Conservation (phyloP, 1,140 invertebrate genomes). For the Euschistus heros region DNA sequence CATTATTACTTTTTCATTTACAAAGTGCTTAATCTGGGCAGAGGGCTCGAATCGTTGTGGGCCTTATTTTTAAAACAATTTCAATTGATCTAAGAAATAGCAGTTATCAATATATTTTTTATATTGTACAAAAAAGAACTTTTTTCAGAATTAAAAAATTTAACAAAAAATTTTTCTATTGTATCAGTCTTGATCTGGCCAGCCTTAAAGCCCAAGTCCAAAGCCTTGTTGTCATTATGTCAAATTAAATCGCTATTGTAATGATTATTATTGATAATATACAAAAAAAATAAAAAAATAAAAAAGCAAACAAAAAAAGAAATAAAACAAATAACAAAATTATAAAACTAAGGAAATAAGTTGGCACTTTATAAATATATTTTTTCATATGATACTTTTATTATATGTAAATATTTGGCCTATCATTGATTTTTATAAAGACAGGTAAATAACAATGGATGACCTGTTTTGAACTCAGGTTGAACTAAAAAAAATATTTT, state of each 20-base stretch:
- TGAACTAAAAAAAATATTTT: not conserved
- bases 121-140: constrained; percentile 2
- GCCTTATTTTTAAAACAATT: constrained; percentile 1
- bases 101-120: constrained; percentile 11
- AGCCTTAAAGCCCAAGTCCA: constrained; percentile 13
- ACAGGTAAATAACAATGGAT: not conserved
- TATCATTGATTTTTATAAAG: not conserved
- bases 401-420: constrained; percentile 11
- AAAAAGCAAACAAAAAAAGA: no score
- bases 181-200: not conserved
- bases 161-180: constrained; percentile 4
- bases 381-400: constrained; percentile 13
- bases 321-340: not conserved
- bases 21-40: constrained; percentile 8
- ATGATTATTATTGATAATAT: no score
- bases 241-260: constrained; percentile 9
- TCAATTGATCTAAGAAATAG: not conserved
- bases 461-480: not conserved
- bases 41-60: not conserved
- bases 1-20: constrained; percentile 1
- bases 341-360: not conserved
- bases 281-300: no score
- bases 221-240: constrained; percentile 12
- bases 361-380: constrained; percentile 14
- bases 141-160: not conserved